Evolutionary conservation across 2,888 invertebrate species (phyloP).

Genomic region (Athripsodes cinereus): DNA sequence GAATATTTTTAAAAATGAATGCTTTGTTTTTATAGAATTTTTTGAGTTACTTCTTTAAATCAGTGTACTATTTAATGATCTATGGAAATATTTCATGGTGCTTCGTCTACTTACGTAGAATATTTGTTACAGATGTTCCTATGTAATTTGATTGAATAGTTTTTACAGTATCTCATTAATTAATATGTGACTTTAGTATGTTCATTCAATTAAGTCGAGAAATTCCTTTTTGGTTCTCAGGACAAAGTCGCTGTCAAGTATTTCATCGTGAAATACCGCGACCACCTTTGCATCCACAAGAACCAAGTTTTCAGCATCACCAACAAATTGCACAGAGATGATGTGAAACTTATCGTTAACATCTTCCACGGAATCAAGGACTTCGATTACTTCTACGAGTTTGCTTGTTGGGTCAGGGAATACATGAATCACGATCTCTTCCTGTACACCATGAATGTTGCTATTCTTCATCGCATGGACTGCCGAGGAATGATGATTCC

Average conservation of each 20-base stretch:
- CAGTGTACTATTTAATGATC: too few relatives aligned
- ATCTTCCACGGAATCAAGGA: slow-evolving; percentile 62
- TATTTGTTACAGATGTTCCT: too few relatives aligned
- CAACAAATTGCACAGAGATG: slow-evolving; percentile 54
- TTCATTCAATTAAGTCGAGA: too few relatives aligned
- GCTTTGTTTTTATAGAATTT: too few relatives aligned
- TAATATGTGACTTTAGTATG: too few relatives aligned
- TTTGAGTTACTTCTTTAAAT: too few relatives aligned
- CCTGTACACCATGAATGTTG: slow-evolving; percentile 61
- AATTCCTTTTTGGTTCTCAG: slow-evolving; percentile 8
- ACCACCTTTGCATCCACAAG: slow-evolving; percentile 39
- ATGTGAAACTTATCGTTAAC: slow-evolving; percentile 58
- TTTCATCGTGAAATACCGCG: slow-evolving; percentile 5
- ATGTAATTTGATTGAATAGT: too few relatives aligned
- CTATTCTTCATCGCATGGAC: slow-evolving; percentile 62
- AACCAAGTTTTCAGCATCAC: slow-evolving; percentile 55
- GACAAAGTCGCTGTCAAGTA: slow-evolving; percentile 7
- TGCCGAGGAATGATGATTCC: slow-evolving; percentile 62
- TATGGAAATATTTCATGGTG: too few relatives aligned
- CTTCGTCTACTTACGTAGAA: too few relatives aligned
- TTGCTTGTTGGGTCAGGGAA: slow-evolving; percentile 64
- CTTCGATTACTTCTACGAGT: slow-evolving; percentile 61
- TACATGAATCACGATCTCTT: slow-evolving; percentile 70
- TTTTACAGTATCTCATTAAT: too few relatives aligned
- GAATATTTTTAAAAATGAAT: too few relatives aligned